Evolutionary conservation across 2,113 vertebrate species (phyloP), one percentile per base, ranked within the genome.

Genomic region (Pangasianodon gigas): DNA sequence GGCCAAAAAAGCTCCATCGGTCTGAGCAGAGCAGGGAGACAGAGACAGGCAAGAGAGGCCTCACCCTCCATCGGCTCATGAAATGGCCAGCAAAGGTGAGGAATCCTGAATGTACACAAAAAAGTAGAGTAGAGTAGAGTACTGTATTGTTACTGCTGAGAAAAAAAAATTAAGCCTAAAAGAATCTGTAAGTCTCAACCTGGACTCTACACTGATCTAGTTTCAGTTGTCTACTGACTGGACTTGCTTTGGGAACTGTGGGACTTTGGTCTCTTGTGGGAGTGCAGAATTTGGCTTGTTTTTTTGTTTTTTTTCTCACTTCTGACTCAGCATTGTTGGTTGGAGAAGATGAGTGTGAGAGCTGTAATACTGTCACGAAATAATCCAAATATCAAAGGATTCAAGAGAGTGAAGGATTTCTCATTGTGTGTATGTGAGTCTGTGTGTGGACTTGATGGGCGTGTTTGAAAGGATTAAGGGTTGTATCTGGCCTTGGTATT

Each of bases 61-160:
- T 85, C 90, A 88, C 89, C 41, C 88, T 71, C 90, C 80, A 93
- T 88, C 91, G 3, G 82, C 86, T 44, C 54, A 90, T 84, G 94
- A 94, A 91, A 96, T 96, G 95, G 92, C 94, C 92, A 95, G 92
- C 92, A 95, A 96, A 96, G 95, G 96, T 96, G 93, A 96, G 95
- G 89, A 60, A 0, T 44, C 75, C 6, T 24, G n/a, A 71, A 89
- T 65, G n/a, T 86, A 87, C 46, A 2, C 9, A 88, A 87, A 90
- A 87, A 48, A 26, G 9, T 79, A 79, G 10, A 77, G 41, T 46
- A 4, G 10, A 51, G 46, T n/a, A 6, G 13, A 4, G 6, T 75
- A 75, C 21, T 48, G 4, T 29, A 51, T n/a, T 52, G 24, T 54
- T 81, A 32, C 14, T 54, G 51, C 2, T 16, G 13, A 41, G 32